These are phyloP conservation scores for Pseudomyrmex pallidus DNA, from an alignment of 1,140 invertebrate species.

Conservation along the genomic window DNA sequence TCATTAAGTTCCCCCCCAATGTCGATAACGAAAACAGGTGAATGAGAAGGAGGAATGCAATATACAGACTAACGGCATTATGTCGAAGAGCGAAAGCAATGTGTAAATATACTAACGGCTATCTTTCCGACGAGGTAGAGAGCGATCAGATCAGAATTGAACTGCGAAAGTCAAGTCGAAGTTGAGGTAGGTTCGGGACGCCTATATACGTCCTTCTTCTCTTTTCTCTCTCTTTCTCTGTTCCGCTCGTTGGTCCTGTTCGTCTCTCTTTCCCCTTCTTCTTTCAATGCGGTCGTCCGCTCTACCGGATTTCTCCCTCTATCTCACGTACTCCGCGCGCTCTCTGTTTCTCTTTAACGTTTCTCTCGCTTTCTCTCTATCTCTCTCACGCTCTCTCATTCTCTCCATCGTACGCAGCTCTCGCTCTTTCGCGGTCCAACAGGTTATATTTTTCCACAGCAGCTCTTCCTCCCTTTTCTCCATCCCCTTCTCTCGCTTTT, in stretches of 20 bases:
- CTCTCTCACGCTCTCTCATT: conserved; percentile 52
- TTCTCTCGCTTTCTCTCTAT: conserved; percentile 63
- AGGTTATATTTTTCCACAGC: conserved; percentile 83
- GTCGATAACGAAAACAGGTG: background rate
- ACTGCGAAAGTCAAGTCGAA: conserved; percentile 81
- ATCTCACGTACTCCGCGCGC: conserved; percentile 3
- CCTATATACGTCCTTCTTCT: conserved; percentile 62
- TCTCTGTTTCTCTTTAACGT: conserved; percentile 61
- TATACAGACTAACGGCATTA: conserved; percentile 22
- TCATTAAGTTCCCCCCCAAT: conserved; percentile 23
- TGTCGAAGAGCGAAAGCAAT: conserved; percentile 33
- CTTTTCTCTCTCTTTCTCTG: conserved; percentile 20
- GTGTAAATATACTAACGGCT: conserved; percentile 63
- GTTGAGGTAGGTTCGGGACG: conserved; percentile 83
- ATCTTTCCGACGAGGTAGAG: conserved; percentile 51
- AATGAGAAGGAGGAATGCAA: background rate
- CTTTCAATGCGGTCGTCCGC: conserved; percentile 58
- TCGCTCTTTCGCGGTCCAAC: conserved; percentile 82
- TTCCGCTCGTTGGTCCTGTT: conserved; percentile 23
- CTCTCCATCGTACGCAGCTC: conserved; percentile 47
- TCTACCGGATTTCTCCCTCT: conserved; percentile 64
- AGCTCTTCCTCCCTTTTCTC: conserved; percentile 53
- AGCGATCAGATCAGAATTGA: conserved; percentile 83
- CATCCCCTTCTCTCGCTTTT: conserved; percentile 50
- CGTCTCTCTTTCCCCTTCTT: conserved; percentile 52